Evolutionary conservation across 2,888 invertebrate genomes (phyloP), one percentile per base, ranked within the genome.

Genomic region (Caenorhabditis drosophilae): DNA sequence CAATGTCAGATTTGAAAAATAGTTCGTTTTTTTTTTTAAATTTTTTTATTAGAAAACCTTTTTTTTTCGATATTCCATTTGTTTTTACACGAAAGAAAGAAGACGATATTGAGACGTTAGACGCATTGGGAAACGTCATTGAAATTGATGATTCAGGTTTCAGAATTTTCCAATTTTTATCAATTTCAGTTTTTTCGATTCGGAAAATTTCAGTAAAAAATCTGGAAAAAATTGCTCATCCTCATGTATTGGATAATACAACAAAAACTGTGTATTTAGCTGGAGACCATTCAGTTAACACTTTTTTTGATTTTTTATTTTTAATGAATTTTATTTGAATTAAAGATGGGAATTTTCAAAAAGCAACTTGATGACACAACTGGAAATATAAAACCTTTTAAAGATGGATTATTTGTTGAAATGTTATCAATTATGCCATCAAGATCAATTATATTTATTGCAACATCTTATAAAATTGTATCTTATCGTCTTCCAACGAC

Each of bases 401-500:
- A 56, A 45, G 62, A 67, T 38, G 62, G 57, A 4, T 22, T 67
- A 7, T 58, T 55, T 26, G 61, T 62, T 7, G 67, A 67, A 31
- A 56, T 60, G 56, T 41, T 67, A 40, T 57, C 60, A 0, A 60
- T 68, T 18, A 52, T 68, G 50, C 60, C 76, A 1, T 62, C 62
- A 0, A 48, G 71, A 54, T 71, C 79, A 0, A 50, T 71, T 0
- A 56, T 81, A n/a, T 31, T 80, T 26, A 52, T 82, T 11, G 75
- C 79, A 18, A 70, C 75, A 1, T 59, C 77, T 6, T 81, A 81
- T 53, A 68, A 75, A 45, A 75, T 81, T 6, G 59, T 71, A 1
- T 70, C 78, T 9, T 81, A 79, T 62, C 76, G 81, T 7, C 35
- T 79, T 16, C 78, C 81, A 4, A 75, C 76, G 34, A 76, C 79